A percentile compares a stretch with the other conserved stretches of the same genome.
Conservation (phyloP, 2,113 vertebrate species). For the Xenopus borealis region DNA sequence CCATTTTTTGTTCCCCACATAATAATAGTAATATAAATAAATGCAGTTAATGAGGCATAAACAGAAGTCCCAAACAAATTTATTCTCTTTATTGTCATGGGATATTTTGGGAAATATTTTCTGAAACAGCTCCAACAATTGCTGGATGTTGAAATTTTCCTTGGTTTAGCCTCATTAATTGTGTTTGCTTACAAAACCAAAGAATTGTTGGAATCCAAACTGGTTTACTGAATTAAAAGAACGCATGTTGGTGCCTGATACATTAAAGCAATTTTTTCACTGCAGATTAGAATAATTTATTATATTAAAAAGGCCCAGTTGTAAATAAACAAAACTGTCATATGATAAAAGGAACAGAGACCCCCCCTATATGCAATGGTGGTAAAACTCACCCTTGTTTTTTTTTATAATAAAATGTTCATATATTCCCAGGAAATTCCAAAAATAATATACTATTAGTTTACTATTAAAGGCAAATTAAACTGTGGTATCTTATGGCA, state of each 20-base stretch:
- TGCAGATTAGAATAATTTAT: conserved; percentile 14
- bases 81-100: conserved; percentile 4
- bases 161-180: conserved; percentile 16
- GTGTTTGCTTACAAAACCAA: conserved; percentile 31
- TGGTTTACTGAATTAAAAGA: conserved; percentile 16
- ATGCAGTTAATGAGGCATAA: too few relatives aligned
- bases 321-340: conserved; percentile 6
- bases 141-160: conserved; percentile 20
- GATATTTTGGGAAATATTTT: conserved; percentile 32
- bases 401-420: conserved; percentile 11
- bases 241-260: conserved; percentile 13
- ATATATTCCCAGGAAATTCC: neutral
- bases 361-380: too few relatives aligned
- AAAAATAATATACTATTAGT: too few relatives aligned
- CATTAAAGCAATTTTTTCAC: neutral
- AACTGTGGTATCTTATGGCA: too few relatives aligned
- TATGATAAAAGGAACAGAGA: too few relatives aligned
- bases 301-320: conserved; percentile 1
- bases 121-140: conserved; percentile 11
- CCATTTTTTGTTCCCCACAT: too few relatives aligned
- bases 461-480: too few relatives aligned
- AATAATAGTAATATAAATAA: too few relatives aligned
- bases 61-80: neutral
- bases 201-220: conserved; percentile 17
- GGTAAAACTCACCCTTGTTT: neutral